A percentile compares a stretch with the other conserved stretches of the same genome.
Evolutionary conservation across 1,140 invertebrate genomes (phyloP).

Genomic region (Hycleus cichorii): DNA sequence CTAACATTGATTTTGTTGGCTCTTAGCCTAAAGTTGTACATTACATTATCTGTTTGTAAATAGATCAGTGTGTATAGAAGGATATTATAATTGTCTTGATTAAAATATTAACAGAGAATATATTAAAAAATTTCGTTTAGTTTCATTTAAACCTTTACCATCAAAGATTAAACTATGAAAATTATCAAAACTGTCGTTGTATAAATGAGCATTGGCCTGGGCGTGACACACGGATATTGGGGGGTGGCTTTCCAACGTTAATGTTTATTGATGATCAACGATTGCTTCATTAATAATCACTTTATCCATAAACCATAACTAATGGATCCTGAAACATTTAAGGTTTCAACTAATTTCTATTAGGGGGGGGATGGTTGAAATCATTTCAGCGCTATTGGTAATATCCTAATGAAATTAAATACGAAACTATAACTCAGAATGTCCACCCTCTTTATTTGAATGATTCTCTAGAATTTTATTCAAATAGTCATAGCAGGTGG

Average conservation of each 20-base stretch:
- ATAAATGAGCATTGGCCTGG: constrained; percentile 11
- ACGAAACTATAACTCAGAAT: no score
- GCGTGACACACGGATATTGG: constrained; percentile 7
- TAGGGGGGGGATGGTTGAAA: no score
- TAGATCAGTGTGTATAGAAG: constrained; percentile 43
- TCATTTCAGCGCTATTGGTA: no score
- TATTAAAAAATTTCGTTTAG: constrained; percentile 18
- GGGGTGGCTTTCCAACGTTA: constrained; percentile 15
- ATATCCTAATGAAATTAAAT: no score
- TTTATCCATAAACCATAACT: constrained; percentile 9
- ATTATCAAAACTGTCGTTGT: constrained; percentile 2
- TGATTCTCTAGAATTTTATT: no score
- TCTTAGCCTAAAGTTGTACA: constrained; percentile 36
- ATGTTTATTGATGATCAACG: constrained; percentile 20
- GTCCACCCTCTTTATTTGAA: no score
- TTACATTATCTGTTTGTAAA: constrained; percentile 42
- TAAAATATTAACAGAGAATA: constrained; percentile 40
- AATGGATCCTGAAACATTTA: constrained; percentile 5
- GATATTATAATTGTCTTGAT: constrained; percentile 43
- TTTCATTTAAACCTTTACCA: neutral
- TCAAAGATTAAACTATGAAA: constrained; percentile 4
- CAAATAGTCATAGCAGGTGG: constrained; percentile 16
- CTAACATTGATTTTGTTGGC: constrained; percentile 37
- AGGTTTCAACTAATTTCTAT: neutral
- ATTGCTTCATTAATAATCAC: constrained; percentile 17